Evolutionary conservation across 2,113 vertebrate genomes (phyloP).

Genomic region (Tragelaphus scriptus): DNA sequence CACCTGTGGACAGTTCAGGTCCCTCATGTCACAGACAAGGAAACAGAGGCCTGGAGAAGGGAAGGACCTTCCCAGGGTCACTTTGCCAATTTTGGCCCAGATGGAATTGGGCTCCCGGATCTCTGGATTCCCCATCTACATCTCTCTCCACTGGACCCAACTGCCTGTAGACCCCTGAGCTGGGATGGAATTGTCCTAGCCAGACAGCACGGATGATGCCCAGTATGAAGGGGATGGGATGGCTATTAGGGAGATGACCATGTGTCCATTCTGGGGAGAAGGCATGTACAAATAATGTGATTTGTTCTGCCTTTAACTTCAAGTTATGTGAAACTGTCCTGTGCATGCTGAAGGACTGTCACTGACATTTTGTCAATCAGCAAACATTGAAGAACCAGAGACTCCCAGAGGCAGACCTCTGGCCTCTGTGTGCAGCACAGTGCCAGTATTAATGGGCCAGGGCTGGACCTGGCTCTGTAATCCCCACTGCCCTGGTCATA

Average conservation of each 20-base stretch:
- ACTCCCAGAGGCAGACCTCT: neutral
- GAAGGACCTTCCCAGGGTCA: too few species aligned
- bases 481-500: neutral
- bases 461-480: neutral
- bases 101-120: neutral
- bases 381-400: neutral
- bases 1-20: neutral
- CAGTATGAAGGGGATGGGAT: neutral
- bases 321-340: neutral
- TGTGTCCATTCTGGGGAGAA: neutral
- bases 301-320: neutral
- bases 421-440: neutral
- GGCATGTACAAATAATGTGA: neutral
- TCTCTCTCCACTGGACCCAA: neutral
- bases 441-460: too few species aligned
- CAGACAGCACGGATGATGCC: neutral
- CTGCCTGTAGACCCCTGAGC: neutral
- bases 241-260: neutral
- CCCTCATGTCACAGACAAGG: neutral
- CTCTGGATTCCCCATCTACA: neutral
- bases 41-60: neutral
- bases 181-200: neutral
- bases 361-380: neutral
- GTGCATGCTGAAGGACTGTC: neutral
- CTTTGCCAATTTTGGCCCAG: neutral